Conservation (phyloP, 2,113 vertebrate genomes). For the Romanogobio albipinnatus region DNA sequence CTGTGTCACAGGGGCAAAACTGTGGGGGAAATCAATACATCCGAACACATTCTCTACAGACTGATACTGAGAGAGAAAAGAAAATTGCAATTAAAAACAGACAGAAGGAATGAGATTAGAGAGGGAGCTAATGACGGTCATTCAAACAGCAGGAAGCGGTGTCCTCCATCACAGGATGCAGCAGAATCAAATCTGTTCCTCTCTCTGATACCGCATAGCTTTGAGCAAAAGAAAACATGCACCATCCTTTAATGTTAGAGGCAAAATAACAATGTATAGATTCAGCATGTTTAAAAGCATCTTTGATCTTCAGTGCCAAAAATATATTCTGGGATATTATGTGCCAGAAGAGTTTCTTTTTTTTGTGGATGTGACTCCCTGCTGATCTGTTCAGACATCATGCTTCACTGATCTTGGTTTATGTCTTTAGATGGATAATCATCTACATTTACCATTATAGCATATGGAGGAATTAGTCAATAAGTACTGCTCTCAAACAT, state of each 20-base stretch:
- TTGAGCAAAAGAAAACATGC: neutral
- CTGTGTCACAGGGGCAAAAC: slow-evolving; percentile 15
- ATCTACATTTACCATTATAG: too few relatives aligned
- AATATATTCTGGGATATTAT: neutral
- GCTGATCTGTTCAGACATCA: too few relatives aligned
- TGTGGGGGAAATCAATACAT: slow-evolving; percentile 21
- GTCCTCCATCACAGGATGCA: slow-evolving; percentile 20
- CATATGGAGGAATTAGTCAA: too few relatives aligned
- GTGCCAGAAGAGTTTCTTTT: too few relatives aligned
- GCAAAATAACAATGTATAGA: neutral
- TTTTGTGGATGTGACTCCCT: too few relatives aligned
- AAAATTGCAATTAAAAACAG: neutral
- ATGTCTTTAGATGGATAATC: too few relatives aligned
- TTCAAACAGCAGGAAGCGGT: slow-evolving; percentile 22
- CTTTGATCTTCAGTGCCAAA: neutral
- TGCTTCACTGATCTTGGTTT: too few relatives aligned
- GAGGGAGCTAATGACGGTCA: slow-evolving; percentile 28
- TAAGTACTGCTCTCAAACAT: too few relatives aligned
- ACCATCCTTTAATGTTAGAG: neutral
- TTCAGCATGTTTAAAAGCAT: neutral
- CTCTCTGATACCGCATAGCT: neutral
- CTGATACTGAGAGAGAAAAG: neutral
- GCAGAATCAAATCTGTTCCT: slow-evolving; percentile 23
- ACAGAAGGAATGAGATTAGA: slow-evolving; percentile 20
- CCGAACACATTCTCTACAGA: neutral